Evolutionary conservation across 1,140 invertebrate genomes (phyloP), one percentile per base, ranked within the genome.

Genomic region (Eciton burchellii): DNA sequence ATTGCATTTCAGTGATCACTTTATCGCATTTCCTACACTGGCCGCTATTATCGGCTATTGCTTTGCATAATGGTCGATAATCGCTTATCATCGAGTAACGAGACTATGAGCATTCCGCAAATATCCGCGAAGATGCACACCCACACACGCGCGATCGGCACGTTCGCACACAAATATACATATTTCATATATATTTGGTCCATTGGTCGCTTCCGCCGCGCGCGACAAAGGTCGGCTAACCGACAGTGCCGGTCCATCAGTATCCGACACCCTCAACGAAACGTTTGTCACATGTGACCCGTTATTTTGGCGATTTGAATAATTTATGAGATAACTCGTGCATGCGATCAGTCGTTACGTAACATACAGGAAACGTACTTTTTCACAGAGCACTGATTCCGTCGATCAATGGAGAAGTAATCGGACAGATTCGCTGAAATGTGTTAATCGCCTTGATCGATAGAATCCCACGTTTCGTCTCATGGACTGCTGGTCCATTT

Each of bases 141-240:
- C 12, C 19, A 19, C 8, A 45, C n/a, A 56, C 6, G 16, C 56
- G 26, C 56, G 19, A 26, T 19, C 12, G 11, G 24, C 11, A 16
- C 16, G 12, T 66, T 43, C 62, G 24, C 57, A 77, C 62, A 77
- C 47, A 54, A 66, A 77, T 79, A 56, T 70, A 70, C 43, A 70
- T 68, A 68, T 79, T 70, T 68, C 49, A 79, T 79, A 79, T 79
- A 79, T 79, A 68, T 79, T 79, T 79, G 74, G 74, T 79, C 60
- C 65, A 70, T 79, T 70, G 52, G 56, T 35, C 52, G 74, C n/a
- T 81, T 74, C 70, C 74, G 82, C 56, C 63, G 81, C 66, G 84
- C 29, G 79, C 65, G 81, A 86, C 81, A 83, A 86, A 87, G 85
- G 85, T 87, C 85, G 85, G 72, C 84, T 63, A 86, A 87, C 84